phyloP scores from a whole-genome alignment of 1,140 invertebrate genomes.

The Procambarus clarkii region DNA sequence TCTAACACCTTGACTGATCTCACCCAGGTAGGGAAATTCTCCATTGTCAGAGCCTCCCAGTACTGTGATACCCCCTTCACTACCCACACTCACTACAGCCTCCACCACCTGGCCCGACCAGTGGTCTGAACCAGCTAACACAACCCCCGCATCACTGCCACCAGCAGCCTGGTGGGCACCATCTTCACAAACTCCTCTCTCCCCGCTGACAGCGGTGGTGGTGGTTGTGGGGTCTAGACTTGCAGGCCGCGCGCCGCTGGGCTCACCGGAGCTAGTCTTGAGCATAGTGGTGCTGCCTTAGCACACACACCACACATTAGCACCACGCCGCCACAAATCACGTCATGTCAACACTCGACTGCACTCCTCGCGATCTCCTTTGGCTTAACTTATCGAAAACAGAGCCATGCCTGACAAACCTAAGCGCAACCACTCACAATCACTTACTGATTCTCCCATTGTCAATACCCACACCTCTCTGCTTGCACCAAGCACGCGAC shows the following conservation, averaged over 20 bases:
- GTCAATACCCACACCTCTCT: slow-evolving; percentile 1
- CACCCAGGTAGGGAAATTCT: slow-evolving; percentile 79
- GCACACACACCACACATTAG: slow-evolving; percentile 42
- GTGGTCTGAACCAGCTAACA: slow-evolving; percentile 45
- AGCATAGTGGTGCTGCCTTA: slow-evolving; percentile 53
- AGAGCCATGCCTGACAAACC: slow-evolving; percentile 52
- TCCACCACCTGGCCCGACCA: slow-evolving; percentile 67
- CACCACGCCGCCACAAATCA: slow-evolving; percentile 29
- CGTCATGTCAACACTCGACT: slow-evolving; percentile 51
- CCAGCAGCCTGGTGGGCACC: neutral
- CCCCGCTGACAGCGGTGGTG: neutral
- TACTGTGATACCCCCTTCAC: slow-evolving; percentile 72
- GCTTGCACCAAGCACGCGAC: slow-evolving; percentile 4
- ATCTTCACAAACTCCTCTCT: slow-evolving; percentile 36
- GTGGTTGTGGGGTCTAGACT: slow-evolving; percentile 23
- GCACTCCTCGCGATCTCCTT: slow-evolving; percentile 8
- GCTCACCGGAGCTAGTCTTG: slow-evolving; percentile 56
- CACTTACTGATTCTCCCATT: slow-evolving; percentile 50
- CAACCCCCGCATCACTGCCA: slow-evolving; percentile 22
- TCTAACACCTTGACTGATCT: slow-evolving; percentile 74
- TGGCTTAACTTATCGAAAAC: slow-evolving; percentile 56
- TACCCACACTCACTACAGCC: slow-evolving; percentile 64
- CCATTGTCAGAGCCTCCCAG: slow-evolving; percentile 81
- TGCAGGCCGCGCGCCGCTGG: slow-evolving; percentile 49
- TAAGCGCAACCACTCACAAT: slow-evolving; percentile 51